phyloP scores from a whole-genome alignment of 2,113 vertebrate genomes.

The Nannospalax galili region DNA sequence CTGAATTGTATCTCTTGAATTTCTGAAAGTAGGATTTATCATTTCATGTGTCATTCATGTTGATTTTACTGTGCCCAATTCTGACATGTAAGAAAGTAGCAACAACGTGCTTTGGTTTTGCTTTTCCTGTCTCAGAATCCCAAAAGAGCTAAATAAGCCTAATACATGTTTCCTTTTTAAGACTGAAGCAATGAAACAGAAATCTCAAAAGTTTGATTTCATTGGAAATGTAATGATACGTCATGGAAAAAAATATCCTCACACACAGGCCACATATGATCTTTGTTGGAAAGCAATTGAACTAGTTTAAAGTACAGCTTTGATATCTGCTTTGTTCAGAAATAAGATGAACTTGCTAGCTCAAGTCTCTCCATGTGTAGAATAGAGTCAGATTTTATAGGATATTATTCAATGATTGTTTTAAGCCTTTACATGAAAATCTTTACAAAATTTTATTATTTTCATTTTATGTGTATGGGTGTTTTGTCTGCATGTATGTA shows the following conservation, averaged over 20 bases:
- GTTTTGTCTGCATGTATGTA: no score
- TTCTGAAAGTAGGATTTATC: neutral
- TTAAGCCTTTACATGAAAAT: neutral
- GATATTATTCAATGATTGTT: neutral
- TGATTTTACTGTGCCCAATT: neutral
- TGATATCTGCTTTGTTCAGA: neutral
- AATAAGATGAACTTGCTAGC: neutral
- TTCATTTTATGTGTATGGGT: no score
- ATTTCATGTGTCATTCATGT: neutral
- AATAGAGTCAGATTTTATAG: neutral
- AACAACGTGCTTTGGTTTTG: neutral
- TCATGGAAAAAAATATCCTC: neutral
- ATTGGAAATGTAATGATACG: neutral
- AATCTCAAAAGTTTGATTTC: conserved; percentile 12
- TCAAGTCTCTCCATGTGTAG: neutral
- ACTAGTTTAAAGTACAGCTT: neutral
- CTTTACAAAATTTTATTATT: no score
- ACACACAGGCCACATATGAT: neutral
- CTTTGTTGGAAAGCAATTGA: neutral
- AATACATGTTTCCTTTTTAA: neutral
- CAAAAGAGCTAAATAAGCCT: neutral
- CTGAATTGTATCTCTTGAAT: neutral
- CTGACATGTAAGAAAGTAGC: neutral
- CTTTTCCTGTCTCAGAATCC: neutral
- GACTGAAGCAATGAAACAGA: neutral